These are phyloP conservation scores for Tachina grossa DNA, from an alignment of 2,888 invertebrate species.

Conservation along the genomic window DNA sequence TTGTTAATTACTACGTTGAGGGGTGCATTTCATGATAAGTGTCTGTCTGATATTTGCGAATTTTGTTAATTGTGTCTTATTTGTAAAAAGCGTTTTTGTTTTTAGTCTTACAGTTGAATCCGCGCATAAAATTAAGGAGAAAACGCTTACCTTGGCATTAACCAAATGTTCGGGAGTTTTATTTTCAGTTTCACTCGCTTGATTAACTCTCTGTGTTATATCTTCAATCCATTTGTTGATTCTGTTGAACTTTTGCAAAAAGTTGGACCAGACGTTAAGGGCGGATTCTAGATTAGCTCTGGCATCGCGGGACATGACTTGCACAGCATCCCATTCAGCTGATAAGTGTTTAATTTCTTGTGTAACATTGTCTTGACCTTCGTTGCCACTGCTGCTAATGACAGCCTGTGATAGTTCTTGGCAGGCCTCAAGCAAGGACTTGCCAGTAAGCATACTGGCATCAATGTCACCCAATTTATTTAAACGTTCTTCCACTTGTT, in stretches of 20 bases:
- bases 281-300: constrained; percentile 90
- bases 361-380: constrained; percentile 91
- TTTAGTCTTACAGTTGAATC: constrained; percentile 51
- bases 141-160: constrained; percentile 86
- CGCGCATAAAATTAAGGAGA: background rate
- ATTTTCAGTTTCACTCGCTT: constrained; percentile 87
- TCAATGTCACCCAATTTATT: constrained; percentile 89
- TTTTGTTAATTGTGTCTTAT: constrained; percentile 56
- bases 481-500: constrained; percentile 89
- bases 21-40: constrained; percentile 58
- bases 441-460: constrained; percentile 88
- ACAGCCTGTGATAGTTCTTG: constrained; percentile 90
- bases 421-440: constrained; percentile 88
- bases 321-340: constrained; percentile 91
- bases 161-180: constrained; percentile 91
- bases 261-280: constrained; percentile 91
- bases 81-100: constrained; percentile 41
- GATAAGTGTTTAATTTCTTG: constrained; percentile 92
- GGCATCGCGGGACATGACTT: constrained; percentile 89
- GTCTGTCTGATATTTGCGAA: constrained; percentile 41
- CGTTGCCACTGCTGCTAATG: constrained; percentile 89
- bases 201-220: constrained; percentile 86
- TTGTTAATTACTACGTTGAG: constrained; percentile 34
- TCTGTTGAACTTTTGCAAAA: constrained; percentile 87
- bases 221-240: constrained; percentile 90